Percentiles rank a stretch among this genome's conserved stretches.
Conservation (phyloP, 2,113 vertebrate genomes). For the Emberiza fucata region DNA sequence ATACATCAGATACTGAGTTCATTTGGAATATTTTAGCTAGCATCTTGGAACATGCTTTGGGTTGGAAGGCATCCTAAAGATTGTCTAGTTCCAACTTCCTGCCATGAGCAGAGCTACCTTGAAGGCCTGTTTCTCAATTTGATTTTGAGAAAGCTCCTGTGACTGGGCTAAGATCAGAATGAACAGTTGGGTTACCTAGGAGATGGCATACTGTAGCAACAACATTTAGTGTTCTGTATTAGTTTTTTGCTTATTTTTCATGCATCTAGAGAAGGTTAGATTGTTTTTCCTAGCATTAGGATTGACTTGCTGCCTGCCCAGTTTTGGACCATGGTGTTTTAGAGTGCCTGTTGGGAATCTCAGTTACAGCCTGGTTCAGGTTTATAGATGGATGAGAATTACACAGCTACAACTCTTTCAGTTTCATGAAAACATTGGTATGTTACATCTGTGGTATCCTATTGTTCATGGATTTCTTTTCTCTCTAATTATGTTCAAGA, state of each 20-base stretch:
- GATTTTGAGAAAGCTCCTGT: background rate
- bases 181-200: background rate
- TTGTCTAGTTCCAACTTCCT: background rate
- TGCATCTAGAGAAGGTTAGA: background rate
- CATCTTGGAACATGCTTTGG: background rate
- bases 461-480: background rate
- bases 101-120: background rate
- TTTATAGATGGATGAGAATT: rapidly evolving
- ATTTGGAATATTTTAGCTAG: background rate
- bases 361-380: background rate
- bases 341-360: background rate
- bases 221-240: background rate
- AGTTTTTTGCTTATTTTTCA: background rate
- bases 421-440: background rate
- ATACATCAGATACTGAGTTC: background rate
- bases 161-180: background rate
- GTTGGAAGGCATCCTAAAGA: background rate
- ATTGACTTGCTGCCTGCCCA: background rate
- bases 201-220: background rate
- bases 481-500: background rate
- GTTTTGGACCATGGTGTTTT: background rate
- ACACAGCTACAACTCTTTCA: background rate
- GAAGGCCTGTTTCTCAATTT: background rate
- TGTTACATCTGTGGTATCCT: background rate
- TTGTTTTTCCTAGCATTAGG: background rate